These are phyloP conservation scores for Bergia puertoricense DNA, from an alignment of 92 coral and sea anemone species.

Conservation along the genomic window DNA sequence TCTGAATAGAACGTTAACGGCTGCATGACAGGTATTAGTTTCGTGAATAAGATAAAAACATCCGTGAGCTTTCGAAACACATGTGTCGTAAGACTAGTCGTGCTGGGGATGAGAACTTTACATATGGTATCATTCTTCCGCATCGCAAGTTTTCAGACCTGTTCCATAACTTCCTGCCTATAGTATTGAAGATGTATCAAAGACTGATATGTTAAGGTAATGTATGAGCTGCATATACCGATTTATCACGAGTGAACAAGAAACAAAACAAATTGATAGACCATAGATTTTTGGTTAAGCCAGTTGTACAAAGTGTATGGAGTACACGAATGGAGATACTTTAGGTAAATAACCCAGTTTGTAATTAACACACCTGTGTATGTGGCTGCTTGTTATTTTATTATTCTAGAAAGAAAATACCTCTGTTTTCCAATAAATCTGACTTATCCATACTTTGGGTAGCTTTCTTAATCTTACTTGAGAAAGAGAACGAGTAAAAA, in stretches of 20 bases:
- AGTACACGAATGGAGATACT: too few relatives aligned
- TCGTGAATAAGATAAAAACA: too few relatives aligned
- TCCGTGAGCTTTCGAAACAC: too few relatives aligned
- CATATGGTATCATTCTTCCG: neutral
- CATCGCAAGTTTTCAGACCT: neutral
- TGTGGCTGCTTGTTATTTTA: too few relatives aligned
- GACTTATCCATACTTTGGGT: too few relatives aligned
- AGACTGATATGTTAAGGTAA: neutral
- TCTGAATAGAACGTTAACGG: neutral
- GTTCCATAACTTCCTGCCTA: neutral
- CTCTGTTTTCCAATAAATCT: too few relatives aligned
- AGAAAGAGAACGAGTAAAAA: too few relatives aligned
- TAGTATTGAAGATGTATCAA: neutral
- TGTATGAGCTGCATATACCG: neutral
- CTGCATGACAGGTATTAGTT: neutral
- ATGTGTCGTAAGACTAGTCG: neutral
- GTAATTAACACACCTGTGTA: neutral
- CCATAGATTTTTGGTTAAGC: neutral
- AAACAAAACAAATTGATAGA: neutral
- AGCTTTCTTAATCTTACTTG: too few relatives aligned
- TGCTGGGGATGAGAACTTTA: neutral
- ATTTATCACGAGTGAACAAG: neutral
- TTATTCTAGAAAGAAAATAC: neutral
- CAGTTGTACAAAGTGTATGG: too few relatives aligned
- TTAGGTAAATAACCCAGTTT: too few relatives aligned